phyloP scores from a whole-genome alignment of 2,113 vertebrate genomes.

The Phocoena sinus region DNA sequence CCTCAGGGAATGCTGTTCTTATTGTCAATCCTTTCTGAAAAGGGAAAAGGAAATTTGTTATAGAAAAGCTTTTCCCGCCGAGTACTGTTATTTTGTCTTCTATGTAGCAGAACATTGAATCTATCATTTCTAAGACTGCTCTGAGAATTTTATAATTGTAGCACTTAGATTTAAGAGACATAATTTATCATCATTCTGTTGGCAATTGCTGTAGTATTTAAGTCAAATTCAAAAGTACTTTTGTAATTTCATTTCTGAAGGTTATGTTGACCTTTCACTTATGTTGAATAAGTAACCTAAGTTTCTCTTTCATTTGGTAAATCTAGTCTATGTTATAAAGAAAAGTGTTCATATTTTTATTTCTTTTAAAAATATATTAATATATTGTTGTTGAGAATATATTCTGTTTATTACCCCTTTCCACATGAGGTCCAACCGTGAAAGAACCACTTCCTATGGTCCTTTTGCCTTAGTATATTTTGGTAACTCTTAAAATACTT shows the following conservation, averaged over 20 bases:
- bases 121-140: constrained; percentile 64
- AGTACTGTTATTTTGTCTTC: constrained; percentile 56
- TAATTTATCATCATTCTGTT: constrained; percentile 65
- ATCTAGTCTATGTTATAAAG: background rate
- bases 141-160: constrained; percentile 59
- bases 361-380: background rate
- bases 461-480: background rate
- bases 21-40: constrained; percentile 65
- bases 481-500: background rate
- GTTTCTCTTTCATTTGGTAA: background rate
- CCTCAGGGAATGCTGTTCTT: constrained; percentile 58
- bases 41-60: constrained; percentile 58
- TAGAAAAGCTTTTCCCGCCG: constrained; percentile 32
- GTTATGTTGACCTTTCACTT: constrained; percentile 56
- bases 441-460: background rate
- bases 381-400: background rate
- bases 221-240: constrained; percentile 48
- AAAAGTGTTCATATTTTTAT: background rate
- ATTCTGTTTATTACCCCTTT: background rate
- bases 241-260: constrained; percentile 36
- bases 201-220: constrained; percentile 46
- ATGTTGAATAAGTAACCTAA: constrained; percentile 29
- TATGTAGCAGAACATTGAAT: constrained; percentile 49
- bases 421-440: background rate
- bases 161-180: constrained; percentile 50